phyloP scores from a whole-genome alignment of 1,140 invertebrate species.

The Galendromus occidentalis region DNA sequence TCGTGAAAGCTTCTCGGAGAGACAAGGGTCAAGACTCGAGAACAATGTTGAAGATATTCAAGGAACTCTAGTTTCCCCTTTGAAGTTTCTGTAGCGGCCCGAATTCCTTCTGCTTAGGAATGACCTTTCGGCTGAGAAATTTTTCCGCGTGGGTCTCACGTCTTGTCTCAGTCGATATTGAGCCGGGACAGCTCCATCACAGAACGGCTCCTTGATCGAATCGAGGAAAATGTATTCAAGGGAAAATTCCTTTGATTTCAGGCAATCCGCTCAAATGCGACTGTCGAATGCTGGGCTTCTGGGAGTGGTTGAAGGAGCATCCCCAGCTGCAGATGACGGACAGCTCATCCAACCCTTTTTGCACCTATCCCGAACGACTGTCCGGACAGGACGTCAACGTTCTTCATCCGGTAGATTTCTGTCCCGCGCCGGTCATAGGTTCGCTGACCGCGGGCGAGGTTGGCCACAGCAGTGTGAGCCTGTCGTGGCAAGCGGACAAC shows the following conservation, averaged over 20 bases:
- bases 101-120: too few relatives aligned
- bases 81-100: too few relatives aligned
- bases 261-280: constrained; percentile 62
- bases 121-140: too few relatives aligned
- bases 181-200: too few relatives aligned
- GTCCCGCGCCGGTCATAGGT: constrained; percentile 52
- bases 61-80: too few relatives aligned
- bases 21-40: too few relatives aligned
- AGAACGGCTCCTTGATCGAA: too few relatives aligned
- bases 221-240: too few relatives aligned
- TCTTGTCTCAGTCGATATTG: too few relatives aligned
- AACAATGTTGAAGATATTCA: too few relatives aligned
- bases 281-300: constrained; percentile 60
- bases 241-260: constrained; percentile 27
- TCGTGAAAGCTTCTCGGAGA: too few relatives aligned
- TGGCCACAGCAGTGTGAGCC: constrained; percentile 61
- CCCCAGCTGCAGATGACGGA: constrained; percentile 37
- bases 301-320: constrained; percentile 70
- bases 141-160: too few relatives aligned
- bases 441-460: constrained; percentile 66
- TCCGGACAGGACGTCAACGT: constrained; percentile 49
- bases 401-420: constrained; percentile 54
- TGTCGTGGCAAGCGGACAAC: constrained; percentile 71
- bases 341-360: constrained; percentile 34
- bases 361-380: constrained; percentile 53